Percentiles rank a stretch among this genome's conserved stretches.
Conservation (phyloP, 35 echinoderm and acorn worm genomes). For the Apostichopus californicus region DNA sequence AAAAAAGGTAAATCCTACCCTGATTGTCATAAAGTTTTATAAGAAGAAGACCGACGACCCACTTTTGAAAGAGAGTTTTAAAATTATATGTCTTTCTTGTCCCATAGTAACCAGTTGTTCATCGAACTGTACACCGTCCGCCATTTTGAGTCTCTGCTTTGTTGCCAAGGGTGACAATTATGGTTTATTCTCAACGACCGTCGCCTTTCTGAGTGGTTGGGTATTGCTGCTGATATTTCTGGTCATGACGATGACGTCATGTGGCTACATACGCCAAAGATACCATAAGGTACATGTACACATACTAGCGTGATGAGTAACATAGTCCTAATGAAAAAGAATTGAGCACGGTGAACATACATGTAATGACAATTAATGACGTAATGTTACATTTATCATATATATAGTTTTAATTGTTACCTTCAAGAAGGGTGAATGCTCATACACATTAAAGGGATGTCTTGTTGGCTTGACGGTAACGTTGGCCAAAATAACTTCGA, state of each 20-base stretch:
- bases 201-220: conserved; percentile 68
- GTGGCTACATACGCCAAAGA: conserved; percentile 50
- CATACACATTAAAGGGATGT: no score
- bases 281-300: conserved; percentile 50
- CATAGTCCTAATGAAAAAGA: no score
- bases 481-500: no score
- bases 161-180: conserved; percentile 6
- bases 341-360: no score
- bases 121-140: neutral
- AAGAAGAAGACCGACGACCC: neutral
- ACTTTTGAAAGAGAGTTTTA: neutral
- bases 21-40: neutral
- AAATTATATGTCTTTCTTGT: neutral
- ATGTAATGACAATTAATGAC: no score
- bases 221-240: conserved; percentile 19
- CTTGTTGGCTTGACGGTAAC: no score
- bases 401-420: no score
- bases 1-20: no score
- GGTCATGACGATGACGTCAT: conserved; percentile 42
- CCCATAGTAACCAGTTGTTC: neutral
- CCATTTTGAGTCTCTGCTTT: conserved; percentile 2
- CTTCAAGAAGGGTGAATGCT: no score
- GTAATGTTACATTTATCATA: no score
- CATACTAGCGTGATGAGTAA: no score
- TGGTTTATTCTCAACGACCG: neutral